Evolutionary conservation across 2,113 vertebrate genomes (phyloP), one percentile per base, ranked within the genome.

Genomic region (Synchiropus splendidus): DNA sequence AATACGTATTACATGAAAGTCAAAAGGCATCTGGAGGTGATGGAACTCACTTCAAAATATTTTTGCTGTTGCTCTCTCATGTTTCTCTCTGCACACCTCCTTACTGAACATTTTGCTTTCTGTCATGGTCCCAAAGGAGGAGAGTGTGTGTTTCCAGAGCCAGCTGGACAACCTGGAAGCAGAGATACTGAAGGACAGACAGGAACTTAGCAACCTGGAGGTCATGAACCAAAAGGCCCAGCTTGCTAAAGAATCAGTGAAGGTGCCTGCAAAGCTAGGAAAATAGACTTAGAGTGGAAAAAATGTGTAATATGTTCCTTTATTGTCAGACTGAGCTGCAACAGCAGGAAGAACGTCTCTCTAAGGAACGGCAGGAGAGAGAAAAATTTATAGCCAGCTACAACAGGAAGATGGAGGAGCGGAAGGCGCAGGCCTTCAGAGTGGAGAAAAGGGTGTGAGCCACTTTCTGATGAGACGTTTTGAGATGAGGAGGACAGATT

Each of bases 1-100:
- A 82, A 73, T 27, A 59, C 12, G 6, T 79, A 86, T 42, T 90
- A 91, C 48, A 68, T 81, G 48, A 85, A 85, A 61, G 64, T 92
- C 9, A 92, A 89, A 68, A 60, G 62, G 18, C 85, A 90, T 30
- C 78, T 92, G 42, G 86, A 91, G 65, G 91, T 90, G 55, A n/a
- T n/a, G n/a, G n/a, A 40, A 27, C 21, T 5, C 21, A 8, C 21
- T 27, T 27, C 4, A 27, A 27, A 8, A 27, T 27, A 4, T n/a
- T n/a, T n/a, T n/a, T n/a, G n/a, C n/a, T n/a, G n/a, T n/a, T n/a
- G n/a, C n/a, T n/a, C n/a, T n/a, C n/a, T n/a, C n/a, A n/a, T n/a
- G n/a, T n/a, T n/a, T n/a, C n/a, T n/a, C n/a, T n/a, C n/a, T n/a
- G n/a, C n/a, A n/a, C n/a, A n/a, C n/a, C n/a, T n/a, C n/a, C n/a